Conservation (phyloP, 2,797 vertebrate species). For the Tympanoctomys barrerae region DNA sequence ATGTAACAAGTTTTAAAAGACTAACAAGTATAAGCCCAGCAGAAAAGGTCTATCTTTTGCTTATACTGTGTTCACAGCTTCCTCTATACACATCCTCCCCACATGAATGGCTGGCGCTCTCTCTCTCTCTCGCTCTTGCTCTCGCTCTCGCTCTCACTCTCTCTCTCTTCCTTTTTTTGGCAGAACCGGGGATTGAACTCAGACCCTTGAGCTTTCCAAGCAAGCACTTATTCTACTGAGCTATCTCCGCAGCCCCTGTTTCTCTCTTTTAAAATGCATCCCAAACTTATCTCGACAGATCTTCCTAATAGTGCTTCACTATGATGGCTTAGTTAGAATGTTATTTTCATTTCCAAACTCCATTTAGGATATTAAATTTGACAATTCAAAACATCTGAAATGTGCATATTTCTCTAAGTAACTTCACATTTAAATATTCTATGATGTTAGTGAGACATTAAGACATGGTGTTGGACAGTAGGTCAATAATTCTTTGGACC, state of each 20-base stretch:
- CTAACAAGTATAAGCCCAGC: not conserved
- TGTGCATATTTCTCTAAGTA: constrained; percentile 6
- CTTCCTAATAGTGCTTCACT: not conserved
- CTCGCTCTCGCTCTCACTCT: too few species aligned
- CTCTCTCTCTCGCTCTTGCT: too few species aligned
- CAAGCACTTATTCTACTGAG: too few species aligned
- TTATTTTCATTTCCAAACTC: constrained; percentile 1
- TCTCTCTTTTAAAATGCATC: not conserved
- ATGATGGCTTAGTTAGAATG: not conserved
- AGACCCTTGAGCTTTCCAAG: too few species aligned
- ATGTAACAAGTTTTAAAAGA: not conserved
- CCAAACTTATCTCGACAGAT: not conserved
- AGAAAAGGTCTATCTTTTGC: not conserved
- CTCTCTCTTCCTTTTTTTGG: too few species aligned
- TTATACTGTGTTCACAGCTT: not conserved
- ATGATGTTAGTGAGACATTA: not conserved
- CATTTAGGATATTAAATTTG: not conserved
- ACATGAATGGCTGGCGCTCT: not conserved
- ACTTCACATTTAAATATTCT: constrained; percentile 22
- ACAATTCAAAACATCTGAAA: constrained; percentile 24
- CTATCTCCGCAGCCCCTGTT: not conserved
- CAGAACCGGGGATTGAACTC: too few species aligned
- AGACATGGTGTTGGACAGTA: not conserved
- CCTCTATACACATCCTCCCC: not conserved
- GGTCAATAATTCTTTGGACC: not conserved